Evolutionary conservation across 2,113 vertebrate genomes (phyloP), one percentile per base, ranked within the genome.

Genomic region (Otis tarda): DNA sequence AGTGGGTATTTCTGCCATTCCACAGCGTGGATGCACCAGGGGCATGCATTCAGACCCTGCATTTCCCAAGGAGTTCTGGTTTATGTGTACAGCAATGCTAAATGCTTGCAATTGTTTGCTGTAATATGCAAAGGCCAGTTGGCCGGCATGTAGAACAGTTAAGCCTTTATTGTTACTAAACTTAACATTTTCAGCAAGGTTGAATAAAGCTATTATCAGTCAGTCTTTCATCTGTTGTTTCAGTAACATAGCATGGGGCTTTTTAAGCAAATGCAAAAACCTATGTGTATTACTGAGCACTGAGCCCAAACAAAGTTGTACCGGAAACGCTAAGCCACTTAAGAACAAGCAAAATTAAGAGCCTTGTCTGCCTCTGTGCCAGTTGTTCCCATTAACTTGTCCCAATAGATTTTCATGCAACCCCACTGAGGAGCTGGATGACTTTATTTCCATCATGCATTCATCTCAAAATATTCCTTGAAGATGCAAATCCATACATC

Each of bases 101-200:
- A 95, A 96, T 71, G 85, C 88, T 93, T 93, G 55, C 82, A 64
- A 92, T 95, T 96, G 93, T 96, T 93, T 86, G 56, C 83, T 47
- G 35, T 41, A 73, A 67, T 67, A 77, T 7, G 43, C 75, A 67
- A 76, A 64, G 83, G 41, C 79, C 85, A 81, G 59, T 75, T 88
- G 87, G 84, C 85, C 4, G 4, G 55, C 79, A 59, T 22, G 79
- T 43, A 78, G 95, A 96, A 96, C 95, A 97, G 92, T 74, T 96
- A 93, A 95, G 92, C 94, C 88, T 92, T 91, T 88, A 92, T 93
- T 96, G 96, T 92, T 78, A 49, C 85, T 75, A 74, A 90, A 77
- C 39, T 96, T 86, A 92, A 90, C 82, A 47, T 97, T 95, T 96
- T 70, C 92, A 89, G 60, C 83, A 95, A 96, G 94, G 92, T 93